A percentile compares a stretch with the other conserved stretches of the same genome.
Conservation (phyloP, 2,797 vertebrate species). For the Trichosurus vulpecula region DNA sequence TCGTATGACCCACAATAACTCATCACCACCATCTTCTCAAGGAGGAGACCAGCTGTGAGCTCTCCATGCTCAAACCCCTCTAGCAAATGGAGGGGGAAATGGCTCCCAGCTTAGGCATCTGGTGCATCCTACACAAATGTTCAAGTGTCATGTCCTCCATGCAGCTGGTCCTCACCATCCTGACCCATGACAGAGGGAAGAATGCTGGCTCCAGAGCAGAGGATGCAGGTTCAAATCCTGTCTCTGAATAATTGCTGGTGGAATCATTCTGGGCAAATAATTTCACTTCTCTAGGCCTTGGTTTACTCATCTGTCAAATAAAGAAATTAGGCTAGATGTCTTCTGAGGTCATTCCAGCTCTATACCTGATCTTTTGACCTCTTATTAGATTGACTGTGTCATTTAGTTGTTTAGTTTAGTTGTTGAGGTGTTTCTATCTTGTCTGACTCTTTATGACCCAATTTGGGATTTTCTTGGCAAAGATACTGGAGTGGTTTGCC, state of each 20-base stretch:
- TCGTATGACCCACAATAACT: neutral
- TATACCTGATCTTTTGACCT: neutral
- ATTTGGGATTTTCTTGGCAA: neutral
- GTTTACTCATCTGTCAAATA: neutral
- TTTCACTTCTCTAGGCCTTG: neutral
- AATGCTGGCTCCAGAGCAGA: neutral
- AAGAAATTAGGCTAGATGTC: neutral
- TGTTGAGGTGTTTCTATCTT: neutral
- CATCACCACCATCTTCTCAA: neutral
- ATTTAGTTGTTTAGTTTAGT: too few relatives aligned
- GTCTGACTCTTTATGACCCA: neutral
- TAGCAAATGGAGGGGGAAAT: neutral
- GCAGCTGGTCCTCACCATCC: neutral
- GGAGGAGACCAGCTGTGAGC: neutral
- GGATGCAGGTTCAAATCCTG: neutral
- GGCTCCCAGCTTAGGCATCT: neutral
- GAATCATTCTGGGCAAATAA: neutral
- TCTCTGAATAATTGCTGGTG: neutral
- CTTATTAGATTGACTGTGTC: neutral
- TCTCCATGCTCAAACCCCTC: neutral
- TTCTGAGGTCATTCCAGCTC: neutral
- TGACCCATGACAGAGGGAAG: neutral
- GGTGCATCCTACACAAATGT: neutral
- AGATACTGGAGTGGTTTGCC: neutral
- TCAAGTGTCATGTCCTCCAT: neutral